Evolutionary conservation across 2,888 invertebrate genomes (phyloP), one percentile per base, ranked within the genome.

Genomic region (Ditylenchus weischeri): DNA sequence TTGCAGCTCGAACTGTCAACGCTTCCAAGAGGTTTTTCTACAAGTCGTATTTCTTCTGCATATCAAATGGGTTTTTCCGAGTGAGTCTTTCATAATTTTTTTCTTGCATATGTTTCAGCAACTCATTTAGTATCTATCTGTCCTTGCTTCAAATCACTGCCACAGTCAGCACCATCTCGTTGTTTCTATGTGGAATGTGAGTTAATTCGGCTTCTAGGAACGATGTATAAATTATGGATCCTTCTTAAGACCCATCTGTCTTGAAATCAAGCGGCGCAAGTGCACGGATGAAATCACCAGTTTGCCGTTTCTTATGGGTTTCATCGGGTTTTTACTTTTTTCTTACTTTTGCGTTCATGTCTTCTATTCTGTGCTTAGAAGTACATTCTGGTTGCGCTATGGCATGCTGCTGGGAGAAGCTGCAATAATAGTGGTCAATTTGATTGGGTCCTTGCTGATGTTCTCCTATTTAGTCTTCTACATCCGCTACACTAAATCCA

Each of bases 301-400:
- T 29, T 54, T 54, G 23, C 57, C 57, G 1, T 54, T 54, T 54
- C 23, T 54, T 8, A 54, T 54, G 23, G 57, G 57, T 11, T 54
- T 54, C 18, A 29, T 54, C 1, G 29, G 57, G 57, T 54, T 23
- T 8, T 6, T 6, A 8, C 11, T 19, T 23, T 54, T 10, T 7
- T 54, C 18, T 18, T 18, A 1, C 2, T 54, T 10, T 54, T 13
- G 18, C 11, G 18, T 13, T 29, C 18, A 23, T 54, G 23, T 54
- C 13, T 54, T 15, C 18, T 54, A 50, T 21, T 19, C 5, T 6
- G 3, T 29, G 29, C 5, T 43, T 43, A 43, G 43, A 43, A 54
- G 57, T 29, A 54, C 18, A 18, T 54, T 54, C 29, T 54, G 57
- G 57, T 18, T 54, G 57, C 57, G 57, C 57, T 54, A 54, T 29